phyloP scores from a whole-genome alignment of 2,888 invertebrate species.

The Sericinus montela region DNA sequence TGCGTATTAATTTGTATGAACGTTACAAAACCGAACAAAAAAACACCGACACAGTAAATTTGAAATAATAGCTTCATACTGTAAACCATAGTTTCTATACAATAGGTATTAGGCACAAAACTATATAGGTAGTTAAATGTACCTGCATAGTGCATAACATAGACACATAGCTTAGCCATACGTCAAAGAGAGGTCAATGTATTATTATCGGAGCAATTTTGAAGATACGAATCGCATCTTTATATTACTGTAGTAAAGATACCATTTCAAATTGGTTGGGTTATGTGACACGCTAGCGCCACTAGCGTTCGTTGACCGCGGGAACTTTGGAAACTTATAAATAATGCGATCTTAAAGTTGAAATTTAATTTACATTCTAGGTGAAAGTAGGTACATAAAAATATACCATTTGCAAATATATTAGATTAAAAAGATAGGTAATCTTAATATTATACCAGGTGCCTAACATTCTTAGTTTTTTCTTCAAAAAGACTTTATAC shows the following conservation, averaged over 20 bases:
- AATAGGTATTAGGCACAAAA: too few relatives aligned
- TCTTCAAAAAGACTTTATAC: too few relatives aligned
- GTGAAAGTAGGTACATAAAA: not conserved
- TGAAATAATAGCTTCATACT: too few relatives aligned
- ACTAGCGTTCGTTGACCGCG: conserved; percentile 29
- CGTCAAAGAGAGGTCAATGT: conserved; percentile 47
- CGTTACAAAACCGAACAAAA: too few relatives aligned
- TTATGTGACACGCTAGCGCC: conserved; percentile 37
- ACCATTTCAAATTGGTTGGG: conserved; percentile 29
- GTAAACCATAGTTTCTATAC: too few relatives aligned
- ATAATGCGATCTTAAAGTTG: conserved; percentile 23
- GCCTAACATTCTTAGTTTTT: too few relatives aligned
- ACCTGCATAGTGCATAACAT: conserved; percentile 13
- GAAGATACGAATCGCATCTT: conserved; percentile 14
- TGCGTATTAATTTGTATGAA: too few relatives aligned
- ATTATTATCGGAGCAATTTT: conserved; percentile 36
- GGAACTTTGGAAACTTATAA: conserved; percentile 25
- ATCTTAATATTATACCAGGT: too few relatives aligned
- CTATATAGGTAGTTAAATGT: too few relatives aligned
- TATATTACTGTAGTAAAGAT: not conserved
- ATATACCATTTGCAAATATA: too few relatives aligned
- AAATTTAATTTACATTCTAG: conserved; percentile 6
- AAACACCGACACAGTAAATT: too few relatives aligned
- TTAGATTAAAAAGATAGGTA: too few relatives aligned
- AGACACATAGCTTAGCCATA: conserved; percentile 12